Conservation (phyloP, 2,797 vertebrate genomes). For the Tokudaia tokunoshimensis region DNA sequence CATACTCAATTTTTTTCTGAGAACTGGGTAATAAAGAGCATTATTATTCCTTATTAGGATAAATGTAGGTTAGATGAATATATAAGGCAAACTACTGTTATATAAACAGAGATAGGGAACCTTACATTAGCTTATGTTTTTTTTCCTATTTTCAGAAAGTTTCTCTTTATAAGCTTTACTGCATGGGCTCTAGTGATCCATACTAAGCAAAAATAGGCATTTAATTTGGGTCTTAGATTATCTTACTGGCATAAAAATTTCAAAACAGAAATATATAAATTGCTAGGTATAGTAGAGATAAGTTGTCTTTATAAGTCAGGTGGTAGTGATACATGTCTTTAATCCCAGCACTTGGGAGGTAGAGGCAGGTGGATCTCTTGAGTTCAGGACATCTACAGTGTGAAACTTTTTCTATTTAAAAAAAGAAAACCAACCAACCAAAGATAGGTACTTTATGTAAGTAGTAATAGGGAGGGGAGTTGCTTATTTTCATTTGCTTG, state of each 20-base stretch:
- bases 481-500: not conserved
- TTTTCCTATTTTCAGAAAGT: constrained; percentile 60
- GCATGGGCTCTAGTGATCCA: constrained; percentile 11
- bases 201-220: constrained; percentile 39
- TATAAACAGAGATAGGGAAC: constrained; percentile 1
- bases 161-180: constrained; percentile 59
- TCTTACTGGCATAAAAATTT: constrained; percentile 59
- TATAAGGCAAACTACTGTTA: constrained; percentile 44
- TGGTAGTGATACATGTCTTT: not conserved
- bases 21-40: constrained; percentile 65
- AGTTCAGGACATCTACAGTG: not conserved
- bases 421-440: not conserved
- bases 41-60: constrained; percentile 64
- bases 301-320: not conserved
- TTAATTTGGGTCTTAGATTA: constrained; percentile 55
- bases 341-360: not conserved
- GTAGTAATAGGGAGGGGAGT: not conserved
- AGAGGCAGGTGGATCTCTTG: not conserved
- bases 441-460: not conserved
- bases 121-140: constrained; percentile 42
- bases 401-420: not conserved
- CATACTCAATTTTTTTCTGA: constrained; percentile 66
- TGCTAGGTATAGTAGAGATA: not conserved
- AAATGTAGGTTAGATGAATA: constrained; percentile 62
- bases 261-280: constrained; percentile 34